Evolutionary conservation across 2,888 invertebrate species (phyloP), one percentile per base, ranked within the genome.

Genomic region (Agrochola litura): DNA sequence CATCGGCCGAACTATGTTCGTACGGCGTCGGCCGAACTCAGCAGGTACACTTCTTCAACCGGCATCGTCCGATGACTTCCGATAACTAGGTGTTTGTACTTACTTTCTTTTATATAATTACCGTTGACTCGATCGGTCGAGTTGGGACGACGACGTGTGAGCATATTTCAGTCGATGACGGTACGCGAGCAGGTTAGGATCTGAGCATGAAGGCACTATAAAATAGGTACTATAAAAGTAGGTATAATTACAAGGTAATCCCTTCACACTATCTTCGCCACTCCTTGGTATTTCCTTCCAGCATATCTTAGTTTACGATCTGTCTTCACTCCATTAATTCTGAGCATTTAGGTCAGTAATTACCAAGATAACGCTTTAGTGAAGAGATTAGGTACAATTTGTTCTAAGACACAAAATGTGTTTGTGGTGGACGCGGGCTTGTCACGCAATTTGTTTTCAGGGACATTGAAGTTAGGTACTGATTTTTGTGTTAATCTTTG

Each of bases 301-400:
- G 49, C 58, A 65, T 83, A 86, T 85, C 85, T 83, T 41, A n/a
- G 66, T 70, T 66, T n/a, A 69, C 79, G 72, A 85, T 87, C 85
- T 74, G 67, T 86, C 80, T 79, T 76, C 85, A 87, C 80, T 76
- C 77, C 80, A 87, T 87, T 85, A 87, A 85, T 80, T 79, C 85
- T 60, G 76, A 79, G 77, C 82, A 73, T 85, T 87, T 83, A 83
- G 79, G 67, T 52, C 76, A 69, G 72, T 85, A 87, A 87, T 87
- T 67, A 75, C 82, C 54, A n/a, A 82, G 87, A 85, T 85, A 82
- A 64, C 75, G 73, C 41, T 64, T 85, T 72, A 76, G 64, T 80
- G 52, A 72, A 43, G 52, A 76, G 82, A 87, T 82, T 82, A 37
- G 37, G 37, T 37, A 81, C 74, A 77, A 77, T 87, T 81, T 77